Percentiles rank a stretch among this genome's conserved stretches.
These are phyloP conservation scores for Coracopsis vasa DNA, from an alignment of 2,113 vertebrate species.

Conservation along the genomic window DNA sequence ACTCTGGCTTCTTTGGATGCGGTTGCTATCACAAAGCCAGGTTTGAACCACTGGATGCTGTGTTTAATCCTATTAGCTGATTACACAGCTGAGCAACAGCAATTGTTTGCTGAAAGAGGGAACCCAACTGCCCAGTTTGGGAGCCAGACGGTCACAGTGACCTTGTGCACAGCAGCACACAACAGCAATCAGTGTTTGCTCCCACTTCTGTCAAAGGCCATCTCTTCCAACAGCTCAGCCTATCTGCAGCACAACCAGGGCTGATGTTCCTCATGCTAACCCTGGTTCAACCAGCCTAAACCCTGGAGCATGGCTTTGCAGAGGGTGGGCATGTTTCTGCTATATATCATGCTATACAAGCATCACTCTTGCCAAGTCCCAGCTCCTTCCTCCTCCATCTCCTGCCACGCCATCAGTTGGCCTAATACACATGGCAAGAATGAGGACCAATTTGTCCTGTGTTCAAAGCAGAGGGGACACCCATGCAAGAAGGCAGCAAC, in stretches of 20 bases:
- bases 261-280: not conserved
- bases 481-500: not conserved
- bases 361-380: not conserved
- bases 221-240: not conserved
- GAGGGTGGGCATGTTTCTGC: not conserved
- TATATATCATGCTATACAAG: accelerated
- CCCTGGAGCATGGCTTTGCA: accelerated
- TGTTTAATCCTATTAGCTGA: not conserved
- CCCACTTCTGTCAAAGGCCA: not conserved
- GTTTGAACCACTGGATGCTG: not conserved
- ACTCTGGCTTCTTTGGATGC: not conserved
- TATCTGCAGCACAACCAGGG: not conserved
- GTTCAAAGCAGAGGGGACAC: not conserved
- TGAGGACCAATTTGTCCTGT: not conserved
- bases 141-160: not conserved
- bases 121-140: not conserved
- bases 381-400: not conserved
- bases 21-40: not conserved
- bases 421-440: not conserved
- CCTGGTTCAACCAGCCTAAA: not conserved
- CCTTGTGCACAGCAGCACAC: not conserved
- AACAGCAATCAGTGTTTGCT: accelerated
- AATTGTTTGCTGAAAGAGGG: not conserved
- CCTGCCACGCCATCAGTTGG: not conserved
- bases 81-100: not conserved